Conservation (phyloP, 2,888 invertebrate genomes). For the Ichneumoninae sp. region DNA sequence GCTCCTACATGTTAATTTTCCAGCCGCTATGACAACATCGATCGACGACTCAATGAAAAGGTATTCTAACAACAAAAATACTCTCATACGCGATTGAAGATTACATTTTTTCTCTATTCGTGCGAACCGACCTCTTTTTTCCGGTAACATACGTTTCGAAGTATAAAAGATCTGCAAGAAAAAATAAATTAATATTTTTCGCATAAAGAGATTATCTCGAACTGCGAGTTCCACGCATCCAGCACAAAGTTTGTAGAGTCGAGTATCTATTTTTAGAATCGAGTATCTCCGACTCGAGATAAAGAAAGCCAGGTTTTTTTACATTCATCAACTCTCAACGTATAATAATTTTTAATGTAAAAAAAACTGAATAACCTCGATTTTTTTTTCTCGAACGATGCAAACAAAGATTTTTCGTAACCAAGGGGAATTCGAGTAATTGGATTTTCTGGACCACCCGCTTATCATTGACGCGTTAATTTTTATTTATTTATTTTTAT, state of each 20-base stretch:
- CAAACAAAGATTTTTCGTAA: neutral
- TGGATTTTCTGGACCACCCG: neutral
- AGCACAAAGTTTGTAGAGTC: neutral
- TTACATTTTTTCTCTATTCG: neutral
- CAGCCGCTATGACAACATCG: slow-evolving; percentile 21
- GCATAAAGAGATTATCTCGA: neutral
- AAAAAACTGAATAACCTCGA: neutral
- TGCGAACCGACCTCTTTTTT: neutral
- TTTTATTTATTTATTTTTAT: neutral
- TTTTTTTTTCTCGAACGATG: neutral
- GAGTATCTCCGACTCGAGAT: neutral
- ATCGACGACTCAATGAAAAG: slow-evolving; percentile 5
- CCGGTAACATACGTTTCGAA: neutral
- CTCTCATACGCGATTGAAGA: neutral
- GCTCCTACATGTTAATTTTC: slow-evolving; percentile 1
- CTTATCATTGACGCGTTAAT: neutral
- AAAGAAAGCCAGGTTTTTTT: neutral
- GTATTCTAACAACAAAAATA: neutral
- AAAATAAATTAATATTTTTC: neutral
- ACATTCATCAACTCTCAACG: neutral
- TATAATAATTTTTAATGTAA: neutral
- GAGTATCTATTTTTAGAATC: neutral
- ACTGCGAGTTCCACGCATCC: neutral
- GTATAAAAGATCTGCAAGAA: neutral
- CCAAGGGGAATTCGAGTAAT: neutral